Percentiles rank a stretch among this genome's conserved stretches.
phyloP scores from a whole-genome alignment of 2,888 invertebrate genomes.

The Cataglyphis rosenhaueri region DNA sequence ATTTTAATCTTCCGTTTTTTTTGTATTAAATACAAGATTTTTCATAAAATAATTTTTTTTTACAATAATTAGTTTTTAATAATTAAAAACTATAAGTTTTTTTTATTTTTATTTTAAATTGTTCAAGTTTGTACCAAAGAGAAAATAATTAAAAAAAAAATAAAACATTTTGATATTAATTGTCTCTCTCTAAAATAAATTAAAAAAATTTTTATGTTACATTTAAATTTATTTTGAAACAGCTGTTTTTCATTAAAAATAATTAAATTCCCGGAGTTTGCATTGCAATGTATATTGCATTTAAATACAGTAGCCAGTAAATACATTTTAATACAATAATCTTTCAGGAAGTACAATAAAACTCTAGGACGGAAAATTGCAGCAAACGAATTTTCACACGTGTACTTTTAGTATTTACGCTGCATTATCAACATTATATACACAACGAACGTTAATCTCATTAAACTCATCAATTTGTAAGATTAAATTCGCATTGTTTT shows the following conservation, averaged over 20 bases:
- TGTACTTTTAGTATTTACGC: neutral
- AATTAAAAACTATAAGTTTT: neutral
- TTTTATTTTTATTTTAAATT: neutral
- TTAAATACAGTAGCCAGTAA: neutral
- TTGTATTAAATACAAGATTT: neutral
- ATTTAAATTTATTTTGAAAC: constrained; percentile 3
- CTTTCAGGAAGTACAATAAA: neutral
- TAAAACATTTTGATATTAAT: constrained; percentile 8
- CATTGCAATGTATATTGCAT: constrained; percentile 5
- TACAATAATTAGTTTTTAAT: neutral
- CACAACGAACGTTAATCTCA: neutral
- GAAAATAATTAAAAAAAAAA: neutral
- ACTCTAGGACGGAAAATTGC: neutral
- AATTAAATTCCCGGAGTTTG: neutral
- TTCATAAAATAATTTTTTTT: neutral
- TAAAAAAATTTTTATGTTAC: neutral
- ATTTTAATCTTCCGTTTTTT: neutral
- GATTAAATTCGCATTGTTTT: constrained; percentile 5
- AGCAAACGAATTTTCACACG: neutral
- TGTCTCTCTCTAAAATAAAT: neutral
- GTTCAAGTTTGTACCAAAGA: neutral
- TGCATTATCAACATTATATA: constrained; percentile 12
- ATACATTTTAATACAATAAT: neutral
- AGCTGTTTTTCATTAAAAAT: neutral
- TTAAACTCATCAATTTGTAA: neutral